Evolutionary conservation across 1,140 invertebrate genomes (phyloP).

Genomic region (Drosophila parabipectinata): DNA sequence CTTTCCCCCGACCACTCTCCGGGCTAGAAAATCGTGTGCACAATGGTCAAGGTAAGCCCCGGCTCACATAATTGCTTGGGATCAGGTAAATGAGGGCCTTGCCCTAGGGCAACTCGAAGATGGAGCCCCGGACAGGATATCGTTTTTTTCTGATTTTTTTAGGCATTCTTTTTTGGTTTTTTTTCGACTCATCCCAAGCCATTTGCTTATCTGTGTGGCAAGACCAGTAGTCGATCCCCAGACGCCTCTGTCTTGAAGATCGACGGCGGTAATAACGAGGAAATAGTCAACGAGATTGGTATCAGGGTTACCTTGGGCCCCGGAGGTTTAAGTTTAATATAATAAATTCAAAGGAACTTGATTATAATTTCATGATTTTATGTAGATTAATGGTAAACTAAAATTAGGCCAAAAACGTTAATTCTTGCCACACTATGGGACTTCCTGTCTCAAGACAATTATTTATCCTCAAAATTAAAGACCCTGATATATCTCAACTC

Average conservation of each 20-base stretch:
- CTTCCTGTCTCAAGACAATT: slow-evolving; percentile 2
- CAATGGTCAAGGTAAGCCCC: slow-evolving; percentile 65
- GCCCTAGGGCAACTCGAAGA: slow-evolving; percentile 61
- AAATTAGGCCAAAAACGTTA: no score
- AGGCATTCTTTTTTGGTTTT: slow-evolving; percentile 26
- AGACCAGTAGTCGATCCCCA: slow-evolving; percentile 68
- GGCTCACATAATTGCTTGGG: slow-evolving; percentile 67
- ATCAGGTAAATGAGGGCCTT: slow-evolving; percentile 72
- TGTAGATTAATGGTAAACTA: not conserved
- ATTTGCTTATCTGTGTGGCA: slow-evolving; percentile 66
- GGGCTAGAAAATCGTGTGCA: slow-evolving; percentile 66
- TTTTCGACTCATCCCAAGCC: slow-evolving; percentile 50
- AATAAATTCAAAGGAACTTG: slow-evolving; percentile 37
- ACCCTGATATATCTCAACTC: slow-evolving; percentile 38
- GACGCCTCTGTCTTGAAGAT: slow-evolving; percentile 71
- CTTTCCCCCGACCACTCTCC: slow-evolving; percentile 42
- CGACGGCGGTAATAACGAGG: slow-evolving; percentile 50
- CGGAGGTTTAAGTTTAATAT: slow-evolving; percentile 1
- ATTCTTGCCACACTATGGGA: not conserved
- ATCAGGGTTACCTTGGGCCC: slow-evolving; percentile 34
- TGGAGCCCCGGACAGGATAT: slow-evolving; percentile 66
- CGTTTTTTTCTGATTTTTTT: slow-evolving; percentile 45
- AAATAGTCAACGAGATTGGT: slow-evolving; percentile 54
- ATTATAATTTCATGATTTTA: slow-evolving; percentile 25
- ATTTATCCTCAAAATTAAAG: slow-evolving; percentile 3